These are phyloP conservation scores for Diploptera punctata DNA, from an alignment of 2,888 invertebrate species.

Conservation along the genomic window DNA sequence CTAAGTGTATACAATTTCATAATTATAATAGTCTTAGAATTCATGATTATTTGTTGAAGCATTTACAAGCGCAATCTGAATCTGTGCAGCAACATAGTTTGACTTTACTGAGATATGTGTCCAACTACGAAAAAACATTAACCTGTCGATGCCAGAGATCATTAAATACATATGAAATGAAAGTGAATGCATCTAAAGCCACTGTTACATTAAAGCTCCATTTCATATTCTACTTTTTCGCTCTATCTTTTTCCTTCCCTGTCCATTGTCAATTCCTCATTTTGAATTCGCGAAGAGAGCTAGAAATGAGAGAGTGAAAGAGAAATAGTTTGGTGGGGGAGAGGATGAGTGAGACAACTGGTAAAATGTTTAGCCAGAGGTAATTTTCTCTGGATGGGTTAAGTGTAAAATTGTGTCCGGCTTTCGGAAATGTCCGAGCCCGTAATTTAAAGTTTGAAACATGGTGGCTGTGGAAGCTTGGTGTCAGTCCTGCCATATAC, in stretches of 20 bases:
- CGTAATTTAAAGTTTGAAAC: slow-evolving; percentile 40
- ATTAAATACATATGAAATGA: too few species aligned
- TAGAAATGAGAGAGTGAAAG: slow-evolving; percentile 17
- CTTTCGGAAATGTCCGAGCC: slow-evolving; percentile 40
- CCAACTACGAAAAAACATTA: too few species aligned
- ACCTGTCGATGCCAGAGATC: too few species aligned
- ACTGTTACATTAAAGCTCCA: background rate
- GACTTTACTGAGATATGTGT: too few species aligned
- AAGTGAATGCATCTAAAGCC: background rate
- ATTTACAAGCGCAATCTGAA: too few species aligned
- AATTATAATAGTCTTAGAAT: too few species aligned
- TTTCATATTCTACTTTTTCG: background rate
- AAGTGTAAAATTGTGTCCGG: slow-evolving; percentile 43
- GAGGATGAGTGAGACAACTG: slow-evolving; percentile 29
- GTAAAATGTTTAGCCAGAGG: slow-evolving; percentile 31
- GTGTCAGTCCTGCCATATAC: slow-evolving; percentile 20
- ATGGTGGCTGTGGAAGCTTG: slow-evolving; percentile 19
- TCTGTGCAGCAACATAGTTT: too few species aligned
- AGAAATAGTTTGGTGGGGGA: slow-evolving; percentile 23
- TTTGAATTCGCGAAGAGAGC: slow-evolving; percentile 6
- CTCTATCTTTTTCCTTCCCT: background rate
- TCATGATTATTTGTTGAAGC: too few species aligned
- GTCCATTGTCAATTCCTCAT: slow-evolving; percentile 29
- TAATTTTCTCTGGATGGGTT: slow-evolving; percentile 38
- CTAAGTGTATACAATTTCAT: too few species aligned